phyloP scores from a whole-genome alignment of 2,797 vertebrate genomes.

The Cyprinodon diabolis region DNA sequence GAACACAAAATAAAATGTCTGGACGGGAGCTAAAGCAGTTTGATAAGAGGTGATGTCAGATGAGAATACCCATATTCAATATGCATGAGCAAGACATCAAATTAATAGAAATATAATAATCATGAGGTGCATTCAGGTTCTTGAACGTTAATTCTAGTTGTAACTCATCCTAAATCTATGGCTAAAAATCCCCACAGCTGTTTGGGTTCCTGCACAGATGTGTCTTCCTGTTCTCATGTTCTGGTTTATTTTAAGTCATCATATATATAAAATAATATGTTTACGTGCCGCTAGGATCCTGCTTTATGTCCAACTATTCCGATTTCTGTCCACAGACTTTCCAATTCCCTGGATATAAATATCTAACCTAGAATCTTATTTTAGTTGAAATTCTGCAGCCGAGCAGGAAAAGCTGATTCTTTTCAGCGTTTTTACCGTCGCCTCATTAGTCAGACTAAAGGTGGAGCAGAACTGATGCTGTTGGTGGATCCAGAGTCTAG shows the following conservation, averaged over 20 bases:
- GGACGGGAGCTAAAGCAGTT: not conserved
- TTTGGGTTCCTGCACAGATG: too few relatives aligned
- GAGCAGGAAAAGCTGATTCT: not conserved
- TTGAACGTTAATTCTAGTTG: too few relatives aligned
- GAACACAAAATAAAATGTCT: too few relatives aligned
- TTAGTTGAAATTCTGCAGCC: not conserved
- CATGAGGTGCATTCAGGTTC: too few relatives aligned
- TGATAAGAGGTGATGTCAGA: too few relatives aligned
- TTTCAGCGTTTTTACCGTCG: not conserved
- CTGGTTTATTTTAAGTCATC: too few relatives aligned
- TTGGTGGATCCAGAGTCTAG: not conserved
- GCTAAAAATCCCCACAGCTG: too few relatives aligned
- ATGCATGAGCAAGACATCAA: too few relatives aligned
- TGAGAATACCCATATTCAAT: too few relatives aligned
- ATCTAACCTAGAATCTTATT: not conserved
- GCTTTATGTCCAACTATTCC: conserved; percentile 1
- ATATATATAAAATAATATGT: not conserved
- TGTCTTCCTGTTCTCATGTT: too few relatives aligned
- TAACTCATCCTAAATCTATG: too few relatives aligned
- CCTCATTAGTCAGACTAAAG: conserved; percentile 5
- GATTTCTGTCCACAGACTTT: not conserved
- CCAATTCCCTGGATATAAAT: conserved; percentile 1
- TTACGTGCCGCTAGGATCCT: not conserved
- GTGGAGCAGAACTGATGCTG: conserved; percentile 23
- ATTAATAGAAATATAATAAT: too few relatives aligned